These are phyloP conservation scores for Emydocephalus ijimae DNA, from an alignment of 2,113 vertebrate species.

Conservation along the genomic window DNA sequence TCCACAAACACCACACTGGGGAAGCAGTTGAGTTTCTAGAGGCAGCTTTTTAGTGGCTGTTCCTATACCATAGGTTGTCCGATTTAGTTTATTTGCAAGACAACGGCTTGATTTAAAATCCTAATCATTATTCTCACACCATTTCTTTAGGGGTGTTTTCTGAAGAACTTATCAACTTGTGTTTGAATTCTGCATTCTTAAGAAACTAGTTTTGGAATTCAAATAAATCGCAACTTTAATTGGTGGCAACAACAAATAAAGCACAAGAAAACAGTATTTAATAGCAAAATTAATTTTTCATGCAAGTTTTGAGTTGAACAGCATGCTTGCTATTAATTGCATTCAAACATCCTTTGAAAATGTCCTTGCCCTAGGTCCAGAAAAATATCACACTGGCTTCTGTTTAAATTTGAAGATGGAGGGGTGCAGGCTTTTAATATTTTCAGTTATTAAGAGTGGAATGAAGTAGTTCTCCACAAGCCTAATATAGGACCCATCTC, in stretches of 20 bases:
- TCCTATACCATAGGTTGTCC: no score
- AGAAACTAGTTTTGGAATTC: background rate
- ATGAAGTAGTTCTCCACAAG: background rate
- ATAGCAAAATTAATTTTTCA: background rate
- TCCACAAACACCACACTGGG: background rate
- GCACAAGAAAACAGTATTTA: background rate
- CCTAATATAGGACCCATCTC: background rate
- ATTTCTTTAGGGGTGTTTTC: background rate
- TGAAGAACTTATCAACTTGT: background rate
- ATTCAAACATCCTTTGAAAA: background rate
- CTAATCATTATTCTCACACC: background rate
- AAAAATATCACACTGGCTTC: background rate
- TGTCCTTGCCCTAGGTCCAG: no score
- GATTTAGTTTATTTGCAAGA: background rate
- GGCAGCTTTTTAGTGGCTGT: background rate
- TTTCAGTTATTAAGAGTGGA: background rate
- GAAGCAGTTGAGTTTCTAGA: background rate
- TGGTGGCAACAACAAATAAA: background rate
- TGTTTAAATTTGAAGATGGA: background rate
- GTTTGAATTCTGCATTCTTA: background rate
- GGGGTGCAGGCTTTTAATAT: background rate
- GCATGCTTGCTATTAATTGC: background rate
- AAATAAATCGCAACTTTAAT: background rate
- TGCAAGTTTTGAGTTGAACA: background rate
- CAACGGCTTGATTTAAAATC: background rate